Evolutionary conservation across 1,140 invertebrate species (phyloP).

Genomic region (Drosophila takahashii): DNA sequence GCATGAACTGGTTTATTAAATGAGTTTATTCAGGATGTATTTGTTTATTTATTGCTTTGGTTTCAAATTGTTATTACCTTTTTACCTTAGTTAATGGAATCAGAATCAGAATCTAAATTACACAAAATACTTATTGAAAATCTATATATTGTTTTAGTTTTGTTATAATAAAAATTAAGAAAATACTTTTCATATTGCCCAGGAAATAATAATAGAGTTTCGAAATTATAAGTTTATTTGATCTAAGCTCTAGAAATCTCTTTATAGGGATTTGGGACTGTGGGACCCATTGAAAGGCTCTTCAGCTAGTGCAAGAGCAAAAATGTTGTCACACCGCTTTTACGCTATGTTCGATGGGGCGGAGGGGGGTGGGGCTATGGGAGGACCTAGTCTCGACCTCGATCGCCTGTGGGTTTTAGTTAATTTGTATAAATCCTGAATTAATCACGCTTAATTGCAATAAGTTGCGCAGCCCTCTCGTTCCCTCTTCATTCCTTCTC

Average conservation of each 20-base stretch:
- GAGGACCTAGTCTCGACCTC: slow-evolving; percentile 26
- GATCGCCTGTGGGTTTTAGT: slow-evolving; percentile 71
- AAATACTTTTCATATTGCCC: too few species aligned
- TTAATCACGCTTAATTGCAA: slow-evolving; percentile 81
- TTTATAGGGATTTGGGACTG: not conserved
- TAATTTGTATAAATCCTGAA: slow-evolving; percentile 82
- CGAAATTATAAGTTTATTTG: too few species aligned
- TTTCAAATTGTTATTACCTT: too few species aligned
- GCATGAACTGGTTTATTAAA: not conserved
- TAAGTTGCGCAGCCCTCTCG: slow-evolving; percentile 47
- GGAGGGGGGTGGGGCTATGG: not conserved
- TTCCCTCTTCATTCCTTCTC: slow-evolving; percentile 2
- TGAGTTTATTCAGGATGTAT: not conserved
- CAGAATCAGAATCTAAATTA: too few species aligned
- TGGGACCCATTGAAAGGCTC: slow-evolving; percentile 20
- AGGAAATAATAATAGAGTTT: too few species aligned
- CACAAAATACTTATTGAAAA: too few species aligned
- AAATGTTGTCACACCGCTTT: slow-evolving; percentile 80
- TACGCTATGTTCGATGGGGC: slow-evolving; percentile 30
- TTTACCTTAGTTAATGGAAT: too few species aligned
- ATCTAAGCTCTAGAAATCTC: too few species aligned
- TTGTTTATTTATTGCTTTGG: too few species aligned
- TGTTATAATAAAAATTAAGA: too few species aligned
- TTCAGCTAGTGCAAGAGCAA: slow-evolving; percentile 50
- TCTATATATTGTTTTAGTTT: too few species aligned